Base-by-base conservation (phyloP, 1,140 invertebrate species). In the Aphis craccivora region DNA sequence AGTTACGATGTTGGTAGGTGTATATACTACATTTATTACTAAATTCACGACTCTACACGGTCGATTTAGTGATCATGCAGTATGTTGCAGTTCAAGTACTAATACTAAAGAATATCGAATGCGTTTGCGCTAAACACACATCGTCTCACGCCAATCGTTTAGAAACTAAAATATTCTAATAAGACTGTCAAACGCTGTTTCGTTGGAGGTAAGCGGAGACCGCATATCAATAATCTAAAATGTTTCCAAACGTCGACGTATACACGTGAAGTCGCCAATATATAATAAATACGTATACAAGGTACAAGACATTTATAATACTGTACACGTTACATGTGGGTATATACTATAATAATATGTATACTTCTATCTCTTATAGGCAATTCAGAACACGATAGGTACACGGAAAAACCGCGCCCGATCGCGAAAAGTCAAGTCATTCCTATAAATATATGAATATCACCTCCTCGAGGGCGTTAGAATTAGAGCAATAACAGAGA, bases 371-470 rank as follows among this genome's bases (percentile, higher is more conserved):
- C 3, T 45, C 45, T 30, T 76, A n/a, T 87, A 45, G 25, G 25
- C 43, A 87, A n/a, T 48, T 48, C 43, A 45, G 43, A 87, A 87
- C 84, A 87, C 84, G 88, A 18, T 90, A 11, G 89, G 45, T 18
- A 53, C 53, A 43, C 23, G 25, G 35, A 23, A 30, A 90, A 90
- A 60, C 89, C 89, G 8, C 53, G 89, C 89, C 89, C 89, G 40
- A 25, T n/a, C 53, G 0, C 14, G 48, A 86, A 86, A 23, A 86
- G 23, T 86, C 40, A 25, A 25, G 83, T 30, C 83, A 86, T 84
- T 76, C 14, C 30, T 14, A 25, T 84, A 86, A 23, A 83, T 37
- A 35, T 40, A 84, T 84, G 40, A 86, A 45, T 18, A 9, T 9
- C 81, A 18, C 43, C 60, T 67, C n/a, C 5, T 0, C 9, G 9